phyloP scores from a whole-genome alignment of 2,888 invertebrate genomes.

The Apeira syringaria region DNA sequence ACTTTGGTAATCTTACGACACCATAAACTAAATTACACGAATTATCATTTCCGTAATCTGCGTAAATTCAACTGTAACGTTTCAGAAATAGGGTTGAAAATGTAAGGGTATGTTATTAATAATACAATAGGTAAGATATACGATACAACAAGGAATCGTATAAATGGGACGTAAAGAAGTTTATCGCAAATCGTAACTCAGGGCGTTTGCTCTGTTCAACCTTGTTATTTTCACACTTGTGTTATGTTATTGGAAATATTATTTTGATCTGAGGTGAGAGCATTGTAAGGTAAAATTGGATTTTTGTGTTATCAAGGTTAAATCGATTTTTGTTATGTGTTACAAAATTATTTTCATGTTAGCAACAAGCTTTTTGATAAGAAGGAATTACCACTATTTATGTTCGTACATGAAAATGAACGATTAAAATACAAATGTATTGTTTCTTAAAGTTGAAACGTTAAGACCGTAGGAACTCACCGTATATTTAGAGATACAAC shows the following conservation, averaged over 20 bases:
- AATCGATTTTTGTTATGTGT: too few species aligned
- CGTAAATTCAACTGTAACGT: constrained; percentile 14
- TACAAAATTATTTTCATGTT: too few species aligned
- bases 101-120: constrained; percentile 12
- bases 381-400: too few species aligned
- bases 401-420: too few species aligned
- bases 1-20: constrained; percentile 26
- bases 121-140: constrained; percentile 29
- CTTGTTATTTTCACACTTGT: constrained; percentile 21
- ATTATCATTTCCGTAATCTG: constrained; percentile 10
- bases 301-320: not conserved
- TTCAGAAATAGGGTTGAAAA: constrained; percentile 16
- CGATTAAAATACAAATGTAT: too few species aligned
- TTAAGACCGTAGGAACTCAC: too few species aligned
- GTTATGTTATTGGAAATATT: constrained; percentile 16
- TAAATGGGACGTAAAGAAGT: constrained; percentile 37
- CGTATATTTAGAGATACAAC: too few species aligned
- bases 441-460: too few species aligned
- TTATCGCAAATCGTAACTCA: constrained; percentile 35
- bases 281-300: not conserved
- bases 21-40: constrained; percentile 29
- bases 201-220: constrained; percentile 10
- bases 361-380: too few species aligned
- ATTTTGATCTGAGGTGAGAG: constrained; percentile 2
- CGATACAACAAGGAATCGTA: constrained; percentile 29